phyloP scores from a whole-genome alignment of 1,140 invertebrate species.

The Drosophila asahinai region DNA sequence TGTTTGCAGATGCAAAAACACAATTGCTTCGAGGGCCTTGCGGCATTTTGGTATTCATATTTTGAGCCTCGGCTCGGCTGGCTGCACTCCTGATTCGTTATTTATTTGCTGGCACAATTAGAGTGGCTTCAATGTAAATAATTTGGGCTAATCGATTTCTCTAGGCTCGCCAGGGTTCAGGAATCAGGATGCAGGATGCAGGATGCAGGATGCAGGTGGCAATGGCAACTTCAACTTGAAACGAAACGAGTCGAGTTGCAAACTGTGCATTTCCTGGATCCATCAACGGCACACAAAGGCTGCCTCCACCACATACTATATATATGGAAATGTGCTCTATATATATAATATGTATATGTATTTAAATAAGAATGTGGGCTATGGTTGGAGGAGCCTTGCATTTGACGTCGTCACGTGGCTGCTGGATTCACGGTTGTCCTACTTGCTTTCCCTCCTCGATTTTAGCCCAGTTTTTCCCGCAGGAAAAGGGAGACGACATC shows the following conservation, averaged over 20 bases:
- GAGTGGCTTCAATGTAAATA: slow-evolving; percentile 33
- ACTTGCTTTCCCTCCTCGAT: slow-evolving; percentile 5
- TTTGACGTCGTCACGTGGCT: slow-evolving; percentile 51
- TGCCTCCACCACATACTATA: not conserved
- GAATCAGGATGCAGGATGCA: not conserved
- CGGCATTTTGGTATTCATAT: not conserved
- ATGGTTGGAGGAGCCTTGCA: slow-evolving; percentile 34
- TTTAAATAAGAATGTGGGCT: slow-evolving; percentile 12
- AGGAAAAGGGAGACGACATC: slow-evolving; percentile 56
- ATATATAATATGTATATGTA: not conserved
- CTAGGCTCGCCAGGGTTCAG: not conserved
- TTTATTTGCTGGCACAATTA: slow-evolving; percentile 21
- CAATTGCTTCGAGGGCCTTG: not conserved
- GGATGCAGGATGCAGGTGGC: slow-evolving; percentile 11
- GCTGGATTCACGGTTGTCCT: slow-evolving; percentile 9
- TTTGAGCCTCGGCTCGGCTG: not conserved
- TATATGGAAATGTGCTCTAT: slow-evolving; percentile 20
- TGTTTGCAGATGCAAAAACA: not conserved
- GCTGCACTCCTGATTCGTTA: slow-evolving; percentile 5
- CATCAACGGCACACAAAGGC: slow-evolving; percentile 12
- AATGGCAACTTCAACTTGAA: slow-evolving; percentile 9
- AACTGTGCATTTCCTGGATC: slow-evolving; percentile 28
- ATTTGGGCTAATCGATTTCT: slow-evolving; percentile 38
- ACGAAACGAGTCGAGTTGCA: slow-evolving; percentile 12
- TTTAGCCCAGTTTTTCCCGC: slow-evolving; percentile 20